Base-by-base conservation (phyloP, 2,797 vertebrate species). In the Nyctibius grandis region DNA sequence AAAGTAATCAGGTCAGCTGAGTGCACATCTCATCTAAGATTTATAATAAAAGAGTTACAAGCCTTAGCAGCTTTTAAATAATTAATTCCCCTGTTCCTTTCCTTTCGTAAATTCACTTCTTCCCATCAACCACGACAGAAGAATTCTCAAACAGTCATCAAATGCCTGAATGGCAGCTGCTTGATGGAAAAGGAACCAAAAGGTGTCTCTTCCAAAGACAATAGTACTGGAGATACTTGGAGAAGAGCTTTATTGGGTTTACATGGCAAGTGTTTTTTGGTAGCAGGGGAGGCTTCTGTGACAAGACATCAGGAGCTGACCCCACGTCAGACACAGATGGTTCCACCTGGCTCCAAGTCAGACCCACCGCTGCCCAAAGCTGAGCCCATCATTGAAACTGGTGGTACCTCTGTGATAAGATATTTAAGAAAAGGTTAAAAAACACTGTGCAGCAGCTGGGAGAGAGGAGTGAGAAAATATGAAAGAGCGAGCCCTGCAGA, bases 221-320 rank as follows among this genome's bases (percentile, higher is more conserved):
- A 11, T 74, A 77, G 9, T 33, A 61, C 8, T 40, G 29, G 10
- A 89, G 56, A 11, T 47, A 88, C 38, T 44, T n/a, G 23, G 26
- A 67, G 20, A 59, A 59, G 10, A 79, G 33, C 29, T 45, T 13
- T 19, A 61, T 29, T 74, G 6, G 36, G 22, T 48, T 82, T 33
- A 63, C 3, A 28, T 0, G 2, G 44, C 11, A 79, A 70, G 9
- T 31, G n/a, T n/a, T n/a, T n/a, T 68, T 85, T 69, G 48, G 26
- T 4, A 45, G 38, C 13, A 3, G 9, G 3, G 0, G 0, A 20
- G 53, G 19, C 15, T 91, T 75, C 47, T 70, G 15, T 0, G 2
- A 38, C 16, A 65, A 65, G 47, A 36, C 42, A 56, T 6, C 3
- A 76, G 36, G n/a, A 54, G 28, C 9, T 75, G 31, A 50, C 36